A percentile compares a stretch with the other conserved stretches of the same genome.
These are phyloP conservation scores for Lepas anatifera DNA, from an alignment of 2,888 invertebrate genomes.

Conservation along the genomic window DNA sequence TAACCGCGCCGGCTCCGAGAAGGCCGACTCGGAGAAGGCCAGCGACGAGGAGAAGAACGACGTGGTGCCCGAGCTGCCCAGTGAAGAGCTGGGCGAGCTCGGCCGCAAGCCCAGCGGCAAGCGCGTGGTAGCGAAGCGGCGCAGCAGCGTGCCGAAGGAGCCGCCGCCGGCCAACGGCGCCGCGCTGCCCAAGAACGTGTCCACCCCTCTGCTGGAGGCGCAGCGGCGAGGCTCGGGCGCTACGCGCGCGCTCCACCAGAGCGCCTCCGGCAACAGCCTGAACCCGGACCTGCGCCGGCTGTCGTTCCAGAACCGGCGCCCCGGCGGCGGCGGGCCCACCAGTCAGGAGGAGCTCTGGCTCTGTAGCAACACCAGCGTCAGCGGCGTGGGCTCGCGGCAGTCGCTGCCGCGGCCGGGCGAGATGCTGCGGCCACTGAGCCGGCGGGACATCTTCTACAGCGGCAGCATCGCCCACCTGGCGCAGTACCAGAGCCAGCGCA, in stretches of 20 bases:
- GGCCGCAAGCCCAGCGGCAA: slow-evolving; percentile 5
- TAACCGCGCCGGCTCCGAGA: neutral
- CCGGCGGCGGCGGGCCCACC: neutral
- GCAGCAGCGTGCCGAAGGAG: neutral
- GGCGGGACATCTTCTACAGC: slow-evolving; percentile 49
- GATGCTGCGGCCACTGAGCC: slow-evolving; percentile 26
- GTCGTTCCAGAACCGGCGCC: slow-evolving; percentile 8
- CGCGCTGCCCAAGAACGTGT: neutral
- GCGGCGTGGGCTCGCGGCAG: neutral
- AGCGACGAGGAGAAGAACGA: slow-evolving; percentile 13
- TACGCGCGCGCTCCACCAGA: neutral
- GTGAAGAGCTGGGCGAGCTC: neutral
- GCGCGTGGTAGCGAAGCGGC: neutral
- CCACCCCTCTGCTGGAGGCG: neutral
- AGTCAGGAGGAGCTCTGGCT: slow-evolving; percentile 12
- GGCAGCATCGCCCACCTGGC: slow-evolving; percentile 88
- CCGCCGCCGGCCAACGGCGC: neutral
- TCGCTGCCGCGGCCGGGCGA: slow-evolving; percentile 18
- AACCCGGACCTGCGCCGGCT: slow-evolving; percentile 2
- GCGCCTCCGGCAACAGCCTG: neutral
- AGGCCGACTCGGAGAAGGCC: neutral
- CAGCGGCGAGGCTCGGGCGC: slow-evolving; percentile 10
- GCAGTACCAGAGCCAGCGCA: slow-evolving; percentile 85
- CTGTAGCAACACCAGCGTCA: slow-evolving; percentile 12
- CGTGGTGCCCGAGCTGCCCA: slow-evolving; percentile 12